Evolutionary conservation across 2,888 invertebrate species (phyloP), one percentile per base, ranked within the genome.

Genomic region (Nymphalis urticae): DNA sequence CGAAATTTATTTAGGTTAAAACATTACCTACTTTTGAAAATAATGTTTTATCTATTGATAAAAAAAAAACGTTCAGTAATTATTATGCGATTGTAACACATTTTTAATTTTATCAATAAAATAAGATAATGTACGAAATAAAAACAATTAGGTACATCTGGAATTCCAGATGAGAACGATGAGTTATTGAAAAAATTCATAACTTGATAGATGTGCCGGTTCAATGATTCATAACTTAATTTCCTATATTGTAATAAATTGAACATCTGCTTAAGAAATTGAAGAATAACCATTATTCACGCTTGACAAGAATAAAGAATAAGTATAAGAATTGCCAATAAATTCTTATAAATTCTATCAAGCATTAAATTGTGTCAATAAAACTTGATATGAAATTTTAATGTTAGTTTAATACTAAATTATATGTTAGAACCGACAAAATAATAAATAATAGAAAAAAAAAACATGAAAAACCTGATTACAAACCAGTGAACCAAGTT

Each of bases 231-330:
- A 36, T 8, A 36, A 56, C n/a, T 17, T 32, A 56, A 56, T 56
- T 32, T 17, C 32, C 32, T 56, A 2, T 6, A 17, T 48, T 36
- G 7, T 58, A 58, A 58, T 58, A 19, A 64, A 48, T 58, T 21
- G 58, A 47, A 50, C 64, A 65, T 59, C 64, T 65, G 64, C 59
- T 42, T 50, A 59, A 59, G 64, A 50, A 65, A 17, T 17, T 48
- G 36, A 48, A 65, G 58, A 59, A 21, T 48, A 50, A 65, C 36
- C 48, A 65, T 65, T 59, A 50, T 50, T 65, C 19, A 65, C 64
- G 64, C 64, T 36, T 36, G 58, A 51, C 36, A 59, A 64, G 50
- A 27, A 59, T 48, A 36, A 17, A 56, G 16, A n/a, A 21, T 10
- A 51, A 3, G 7, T 10, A 19, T 6, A 51, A 19, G 50, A n/a